Evolutionary conservation across 1,140 invertebrate genomes (phyloP).

Genomic region (Cyphomyrmex costatus): DNA sequence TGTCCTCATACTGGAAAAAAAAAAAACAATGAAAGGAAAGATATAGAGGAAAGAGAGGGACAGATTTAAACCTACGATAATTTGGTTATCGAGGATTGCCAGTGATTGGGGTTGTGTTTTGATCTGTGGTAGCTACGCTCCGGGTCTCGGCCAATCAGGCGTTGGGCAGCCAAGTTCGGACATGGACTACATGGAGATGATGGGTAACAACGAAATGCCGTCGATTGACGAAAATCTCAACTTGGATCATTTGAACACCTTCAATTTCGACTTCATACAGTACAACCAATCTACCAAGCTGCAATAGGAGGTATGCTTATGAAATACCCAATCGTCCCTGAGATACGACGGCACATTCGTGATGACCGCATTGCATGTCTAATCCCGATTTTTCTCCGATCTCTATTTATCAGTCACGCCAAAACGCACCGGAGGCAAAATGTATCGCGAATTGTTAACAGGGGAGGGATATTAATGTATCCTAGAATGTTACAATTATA

Average conservation of each 20-base stretch:
- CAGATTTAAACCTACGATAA: slow-evolving; percentile 46
- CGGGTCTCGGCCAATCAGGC: slow-evolving; percentile 84
- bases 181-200: slow-evolving; percentile 85
- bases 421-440: neutral
- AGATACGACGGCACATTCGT: slow-evolving; percentile 8
- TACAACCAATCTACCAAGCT: slow-evolving; percentile 78
- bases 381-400: slow-evolving; percentile 44
- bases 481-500: neutral
- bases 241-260: slow-evolving; percentile 82
- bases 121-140: slow-evolving; percentile 85
- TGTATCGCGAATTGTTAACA: slow-evolving; percentile 50
- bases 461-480: slow-evolving; percentile 65
- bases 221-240: slow-evolving; percentile 85
- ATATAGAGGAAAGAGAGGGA: slow-evolving; percentile 35
- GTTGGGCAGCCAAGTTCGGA: slow-evolving; percentile 82
- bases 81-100: slow-evolving; percentile 80
- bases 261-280: slow-evolving; percentile 85
- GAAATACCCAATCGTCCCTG: neutral
- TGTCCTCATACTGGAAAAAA: neutral
- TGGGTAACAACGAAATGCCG: slow-evolving; percentile 81
- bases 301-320: slow-evolving; percentile 37
- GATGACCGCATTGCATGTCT: neutral
- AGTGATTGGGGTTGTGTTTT: slow-evolving; percentile 87
- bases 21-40: slow-evolving; percentile 28
- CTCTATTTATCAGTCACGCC: slow-evolving; percentile 29